phyloP scores from a whole-genome alignment of 2,113 vertebrate genomes.

The Spea bombifrons region DNA sequence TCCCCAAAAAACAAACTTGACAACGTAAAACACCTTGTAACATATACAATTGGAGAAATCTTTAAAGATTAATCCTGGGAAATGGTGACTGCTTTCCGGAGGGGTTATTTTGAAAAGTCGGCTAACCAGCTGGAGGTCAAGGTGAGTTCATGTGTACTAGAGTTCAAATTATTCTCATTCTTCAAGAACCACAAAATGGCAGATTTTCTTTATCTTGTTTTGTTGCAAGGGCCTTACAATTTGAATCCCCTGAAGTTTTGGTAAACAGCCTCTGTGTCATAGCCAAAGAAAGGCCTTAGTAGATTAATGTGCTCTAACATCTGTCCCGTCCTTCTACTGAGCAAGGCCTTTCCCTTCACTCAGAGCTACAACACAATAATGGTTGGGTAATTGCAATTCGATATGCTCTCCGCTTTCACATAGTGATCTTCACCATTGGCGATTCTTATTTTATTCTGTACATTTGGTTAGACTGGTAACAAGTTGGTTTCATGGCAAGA shows the following conservation, averaged over 20 bases:
- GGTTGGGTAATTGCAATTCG: conserved; percentile 38
- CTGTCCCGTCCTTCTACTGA: conserved; percentile 15
- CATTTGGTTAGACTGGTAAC: neutral
- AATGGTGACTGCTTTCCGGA: neutral
- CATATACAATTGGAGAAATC: neutral
- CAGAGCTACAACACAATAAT: conserved; percentile 21
- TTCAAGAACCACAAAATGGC: conserved; percentile 15
- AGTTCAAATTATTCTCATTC: conserved; percentile 34
- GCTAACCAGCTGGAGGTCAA: conserved; percentile 33
- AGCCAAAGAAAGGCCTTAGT: conserved; percentile 18
- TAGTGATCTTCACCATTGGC: conserved; percentile 3
- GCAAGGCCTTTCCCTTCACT: conserved; percentile 23
- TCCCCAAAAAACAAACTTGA: too few species aligned
- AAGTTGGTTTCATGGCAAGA: neutral
- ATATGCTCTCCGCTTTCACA: conserved; percentile 25
- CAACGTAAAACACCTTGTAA: too few species aligned
- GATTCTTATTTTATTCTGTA: neutral
- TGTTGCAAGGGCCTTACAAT: conserved; percentile 17
- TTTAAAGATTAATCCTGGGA: conserved; percentile 16
- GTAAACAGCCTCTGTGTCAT: conserved; percentile 36
- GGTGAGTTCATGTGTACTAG: conserved; percentile 37
- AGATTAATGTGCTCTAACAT: conserved; percentile 40
- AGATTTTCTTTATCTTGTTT: neutral
- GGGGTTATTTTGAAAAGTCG: conserved; percentile 15
- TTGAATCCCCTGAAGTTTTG: conserved; percentile 22